Base-by-base conservation (phyloP, 2,888 invertebrate species). In the Melieria omissa region DNA sequence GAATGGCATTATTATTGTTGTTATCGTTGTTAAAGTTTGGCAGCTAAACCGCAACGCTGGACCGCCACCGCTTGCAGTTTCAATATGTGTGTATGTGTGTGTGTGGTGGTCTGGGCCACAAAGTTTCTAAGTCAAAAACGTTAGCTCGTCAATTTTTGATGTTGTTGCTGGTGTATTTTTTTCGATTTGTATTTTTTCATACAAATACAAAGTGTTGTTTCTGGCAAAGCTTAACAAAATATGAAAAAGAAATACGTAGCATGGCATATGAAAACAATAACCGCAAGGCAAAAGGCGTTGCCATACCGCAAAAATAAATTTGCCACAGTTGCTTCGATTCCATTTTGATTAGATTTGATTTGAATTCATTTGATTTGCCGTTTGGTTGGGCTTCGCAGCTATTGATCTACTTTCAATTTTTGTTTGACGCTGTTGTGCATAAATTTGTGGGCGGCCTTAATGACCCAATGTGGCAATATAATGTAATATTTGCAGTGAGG, bases 321-420 rank as follows among this genome's bases (percentile, higher is more conserved):
- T 29, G 29, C 29, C 29, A 29, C 29, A 29, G 29, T 29, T 29
- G 29, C 29, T 29, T 29, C 29, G 29, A 29, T 29, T 29, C 29
- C 9, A 10, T 49, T 52, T 65, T 65, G 42, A 52, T n/a, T 44
- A 16, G 45, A 65, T 65, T 57, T 49, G 57, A 46, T 10, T 46
- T 65, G 65, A 55, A 47, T 64, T 55, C 10, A 49, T 64, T 64
- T 64, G 49, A 64, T 64, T 64, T 29, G 47, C 64, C 41, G 29
- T 29, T 64, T 49, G 49, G 41, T 64, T 64, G 41, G 58, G 14
- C 46, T 44, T 8, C 46, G 58, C 57, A 57, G 58, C 57, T 66
- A 57, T 57, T 58, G 66, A 58, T 14, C 66, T 66, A 42, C 14
- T 65, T 44, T 55, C 45, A 9, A 14, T 54, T 54, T 44, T 60